phyloP scores from a whole-genome alignment of 2,797 vertebrate species.

The Tapera naevia region DNA sequence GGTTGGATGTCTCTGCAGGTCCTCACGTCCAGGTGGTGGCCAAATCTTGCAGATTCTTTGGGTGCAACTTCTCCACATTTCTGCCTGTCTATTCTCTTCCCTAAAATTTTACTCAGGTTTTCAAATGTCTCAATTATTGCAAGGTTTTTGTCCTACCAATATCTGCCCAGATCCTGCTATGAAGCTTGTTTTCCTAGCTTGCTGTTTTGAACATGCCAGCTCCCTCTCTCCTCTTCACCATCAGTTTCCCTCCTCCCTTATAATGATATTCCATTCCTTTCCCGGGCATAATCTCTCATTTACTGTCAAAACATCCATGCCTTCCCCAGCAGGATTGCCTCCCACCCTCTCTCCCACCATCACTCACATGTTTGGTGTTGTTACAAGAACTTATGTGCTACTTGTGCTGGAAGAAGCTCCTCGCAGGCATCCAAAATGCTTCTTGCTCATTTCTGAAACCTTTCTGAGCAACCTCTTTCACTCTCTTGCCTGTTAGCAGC shows the following conservation, averaged over 20 bases:
- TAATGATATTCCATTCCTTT: background rate
- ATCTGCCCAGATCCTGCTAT: background rate
- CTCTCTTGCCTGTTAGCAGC: background rate
- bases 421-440: background rate
- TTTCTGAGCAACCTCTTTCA: background rate
- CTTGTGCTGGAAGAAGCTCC: background rate
- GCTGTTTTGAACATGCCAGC: background rate
- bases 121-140: background rate
- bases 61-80: background rate
- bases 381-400: background rate
- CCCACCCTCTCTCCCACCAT: conserved; percentile 26
- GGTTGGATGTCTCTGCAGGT: background rate
- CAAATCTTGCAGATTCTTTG: background rate
- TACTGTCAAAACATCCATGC: conserved; percentile 37
- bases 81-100: background rate
- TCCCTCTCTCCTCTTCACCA: background rate
- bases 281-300: background rate
- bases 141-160: background rate
- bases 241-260: background rate
- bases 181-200: background rate
- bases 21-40: background rate
- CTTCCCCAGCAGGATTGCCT: conserved; percentile 12
- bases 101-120: background rate
- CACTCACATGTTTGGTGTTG: background rate
- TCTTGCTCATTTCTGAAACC: background rate